Evolutionary conservation across 2,797 vertebrate genomes (phyloP).

Genomic region (Ambastaia sidthimunki): DNA sequence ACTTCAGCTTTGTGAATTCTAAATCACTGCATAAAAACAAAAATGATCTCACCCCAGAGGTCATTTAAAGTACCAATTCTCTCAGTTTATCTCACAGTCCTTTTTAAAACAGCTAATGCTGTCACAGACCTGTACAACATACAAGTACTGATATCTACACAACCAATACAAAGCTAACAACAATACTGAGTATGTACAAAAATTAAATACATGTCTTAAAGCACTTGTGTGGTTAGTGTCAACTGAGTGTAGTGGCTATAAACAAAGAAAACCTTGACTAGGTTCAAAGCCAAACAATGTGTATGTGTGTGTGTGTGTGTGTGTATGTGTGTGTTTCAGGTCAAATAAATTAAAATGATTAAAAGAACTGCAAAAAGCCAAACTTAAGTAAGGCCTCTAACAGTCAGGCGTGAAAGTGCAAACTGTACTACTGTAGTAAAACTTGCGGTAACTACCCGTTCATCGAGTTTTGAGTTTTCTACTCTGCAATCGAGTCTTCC

Average conservation of each 20-base stretch:
- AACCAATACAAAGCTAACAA: constrained; percentile 71
- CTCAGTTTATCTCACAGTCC: constrained; percentile 68
- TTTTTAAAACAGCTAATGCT: constrained; percentile 80
- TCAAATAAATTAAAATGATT: constrained; percentile 40
- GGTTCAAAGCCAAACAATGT: not conserved
- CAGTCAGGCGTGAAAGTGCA: constrained; percentile 45
- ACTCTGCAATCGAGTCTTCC: not conserved
- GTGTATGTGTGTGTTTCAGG: constrained; percentile 69
- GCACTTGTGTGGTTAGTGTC: constrained; percentile 78
- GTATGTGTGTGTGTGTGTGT: not conserved
- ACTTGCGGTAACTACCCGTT: constrained; percentile 2
- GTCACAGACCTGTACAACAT: constrained; percentile 79
- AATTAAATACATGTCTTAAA: constrained; percentile 84
- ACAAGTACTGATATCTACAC: constrained; percentile 82
- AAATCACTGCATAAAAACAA: constrained; percentile 63
- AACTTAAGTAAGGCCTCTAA: constrained; percentile 13
- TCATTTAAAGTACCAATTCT: constrained; percentile 79
- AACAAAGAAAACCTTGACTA: constrained; percentile 15
- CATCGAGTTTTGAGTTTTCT: not conserved
- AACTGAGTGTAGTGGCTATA: constrained; percentile 67
- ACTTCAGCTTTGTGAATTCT: constrained; percentile 69
- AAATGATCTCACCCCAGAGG: constrained; percentile 61
- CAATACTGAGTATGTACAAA: constrained; percentile 85
- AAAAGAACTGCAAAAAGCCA: constrained; percentile 13
- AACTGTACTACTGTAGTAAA: constrained; percentile 27